Percentiles rank a stretch among this genome's conserved stretches.
These are phyloP conservation scores for Tetragonula clypearis DNA, from an alignment of 1,140 invertebrate species.

Conservation along the genomic window DNA sequence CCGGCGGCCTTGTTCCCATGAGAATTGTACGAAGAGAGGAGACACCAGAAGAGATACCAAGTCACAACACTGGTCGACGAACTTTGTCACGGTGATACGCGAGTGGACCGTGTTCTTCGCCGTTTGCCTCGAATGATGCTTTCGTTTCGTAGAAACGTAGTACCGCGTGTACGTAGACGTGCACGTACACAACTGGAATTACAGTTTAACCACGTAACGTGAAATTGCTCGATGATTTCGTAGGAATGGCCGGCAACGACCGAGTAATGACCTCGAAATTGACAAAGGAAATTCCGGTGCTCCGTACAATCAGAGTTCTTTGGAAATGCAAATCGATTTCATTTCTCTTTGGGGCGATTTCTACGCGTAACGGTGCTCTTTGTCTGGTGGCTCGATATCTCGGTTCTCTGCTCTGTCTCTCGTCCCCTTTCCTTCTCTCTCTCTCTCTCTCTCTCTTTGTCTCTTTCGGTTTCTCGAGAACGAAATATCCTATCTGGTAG, in stretches of 20 bases:
- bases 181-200: background rate
- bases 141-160: too few species aligned
- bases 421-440: too few species aligned
- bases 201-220: background rate
- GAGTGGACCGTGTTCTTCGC: background rate
- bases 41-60: too few species aligned
- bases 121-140: background rate
- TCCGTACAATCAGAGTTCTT: constrained; percentile 31
- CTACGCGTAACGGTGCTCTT: constrained; percentile 48
- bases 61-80: background rate
- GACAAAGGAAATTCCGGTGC: constrained; percentile 28
- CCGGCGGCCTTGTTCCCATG: background rate
- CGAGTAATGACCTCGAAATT: constrained; percentile 32
- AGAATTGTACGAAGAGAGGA: background rate
- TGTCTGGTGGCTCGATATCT: constrained; percentile 29
- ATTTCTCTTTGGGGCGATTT: constrained; percentile 20
- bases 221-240: background rate
- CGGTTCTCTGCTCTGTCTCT: background rate
- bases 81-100: background rate
- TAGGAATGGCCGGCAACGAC: background rate
- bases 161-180: too few species aligned
- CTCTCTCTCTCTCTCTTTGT: background rate
- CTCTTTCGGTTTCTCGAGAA: background rate
- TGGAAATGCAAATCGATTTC: constrained; percentile 46
- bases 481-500: constrained; percentile 23